phyloP scores from a whole-genome alignment of 2,797 vertebrate species.

The Tapirus indicus region DNA sequence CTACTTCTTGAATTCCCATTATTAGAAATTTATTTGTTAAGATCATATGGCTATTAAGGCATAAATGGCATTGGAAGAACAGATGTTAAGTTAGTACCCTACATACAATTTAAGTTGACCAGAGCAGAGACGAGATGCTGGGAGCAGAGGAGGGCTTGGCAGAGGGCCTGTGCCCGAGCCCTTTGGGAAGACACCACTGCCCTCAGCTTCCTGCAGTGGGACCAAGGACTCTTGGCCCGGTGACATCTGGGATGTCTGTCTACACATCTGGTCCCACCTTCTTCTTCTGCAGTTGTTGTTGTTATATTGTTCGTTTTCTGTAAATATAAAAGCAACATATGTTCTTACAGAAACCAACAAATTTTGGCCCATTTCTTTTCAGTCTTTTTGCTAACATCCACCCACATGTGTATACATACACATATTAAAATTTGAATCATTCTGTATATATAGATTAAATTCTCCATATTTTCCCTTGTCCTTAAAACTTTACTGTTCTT shows the following conservation, averaged over 20 bases:
- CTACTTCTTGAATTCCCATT: neutral
- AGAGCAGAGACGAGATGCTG: neutral
- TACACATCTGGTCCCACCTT: neutral
- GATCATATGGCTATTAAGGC: neutral
- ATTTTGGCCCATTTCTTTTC: neutral
- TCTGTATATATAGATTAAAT: neutral
- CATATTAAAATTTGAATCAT: neutral
- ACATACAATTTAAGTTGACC: neutral
- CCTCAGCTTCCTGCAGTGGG: accelerated
- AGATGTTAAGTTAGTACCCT: neutral
- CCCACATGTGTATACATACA: neutral
- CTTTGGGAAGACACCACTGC: neutral
- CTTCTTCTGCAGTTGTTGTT: neutral
- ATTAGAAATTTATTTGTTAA: neutral
- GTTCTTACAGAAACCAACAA: neutral
- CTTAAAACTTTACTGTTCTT: neutral
- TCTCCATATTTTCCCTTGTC: neutral
- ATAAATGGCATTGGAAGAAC: neutral
- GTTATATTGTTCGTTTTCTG: neutral
- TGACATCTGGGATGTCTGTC: neutral
- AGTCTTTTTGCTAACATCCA: neutral
- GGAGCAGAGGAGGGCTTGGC: accelerated
- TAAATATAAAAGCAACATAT: neutral
- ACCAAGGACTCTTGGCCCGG: too few relatives aligned
- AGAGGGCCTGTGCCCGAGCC: neutral